Conservation (phyloP, 2,113 vertebrate genomes). For the Ochotona princeps region DNA sequence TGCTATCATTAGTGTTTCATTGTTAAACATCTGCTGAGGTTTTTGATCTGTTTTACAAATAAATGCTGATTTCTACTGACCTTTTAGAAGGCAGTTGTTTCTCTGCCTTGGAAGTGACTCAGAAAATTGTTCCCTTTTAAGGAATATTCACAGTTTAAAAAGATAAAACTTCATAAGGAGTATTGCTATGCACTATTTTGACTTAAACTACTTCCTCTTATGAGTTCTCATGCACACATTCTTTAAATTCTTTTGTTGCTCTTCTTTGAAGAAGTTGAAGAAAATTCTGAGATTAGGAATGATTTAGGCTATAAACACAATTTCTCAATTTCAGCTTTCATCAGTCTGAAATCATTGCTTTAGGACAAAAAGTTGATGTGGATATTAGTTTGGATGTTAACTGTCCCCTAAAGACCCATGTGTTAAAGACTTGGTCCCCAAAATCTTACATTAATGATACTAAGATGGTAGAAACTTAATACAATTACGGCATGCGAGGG, state of each 20-base stretch:
- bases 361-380: background rate
- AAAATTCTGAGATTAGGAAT: conserved; percentile 20
- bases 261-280: conserved; percentile 34
- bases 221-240: background rate
- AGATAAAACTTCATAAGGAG: conserved; percentile 20
- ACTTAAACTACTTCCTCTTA: background rate
- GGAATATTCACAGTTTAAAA: conserved; percentile 53
- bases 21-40: conserved; percentile 67
- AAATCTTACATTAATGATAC: too few relatives aligned
- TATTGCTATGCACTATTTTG: background rate
- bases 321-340: conserved; percentile 41
- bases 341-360: conserved; percentile 10
- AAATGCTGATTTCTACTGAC: conserved; percentile 48
- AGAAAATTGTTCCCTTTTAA: conserved; percentile 67
- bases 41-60: conserved; percentile 69
- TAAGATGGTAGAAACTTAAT: too few relatives aligned
- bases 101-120: conserved; percentile 69
- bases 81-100: conserved; percentile 48
- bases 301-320: conserved; percentile 8
- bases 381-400: too few relatives aligned
- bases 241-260: background rate
- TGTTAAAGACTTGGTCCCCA: too few relatives aligned
- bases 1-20: conserved; percentile 46
- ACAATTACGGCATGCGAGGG: too few relatives aligned
- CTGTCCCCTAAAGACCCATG: too few relatives aligned